Evolutionary conservation across 1,140 invertebrate genomes (phyloP), one percentile per base, ranked within the genome.

Genomic region (Ips nitidus): DNA sequence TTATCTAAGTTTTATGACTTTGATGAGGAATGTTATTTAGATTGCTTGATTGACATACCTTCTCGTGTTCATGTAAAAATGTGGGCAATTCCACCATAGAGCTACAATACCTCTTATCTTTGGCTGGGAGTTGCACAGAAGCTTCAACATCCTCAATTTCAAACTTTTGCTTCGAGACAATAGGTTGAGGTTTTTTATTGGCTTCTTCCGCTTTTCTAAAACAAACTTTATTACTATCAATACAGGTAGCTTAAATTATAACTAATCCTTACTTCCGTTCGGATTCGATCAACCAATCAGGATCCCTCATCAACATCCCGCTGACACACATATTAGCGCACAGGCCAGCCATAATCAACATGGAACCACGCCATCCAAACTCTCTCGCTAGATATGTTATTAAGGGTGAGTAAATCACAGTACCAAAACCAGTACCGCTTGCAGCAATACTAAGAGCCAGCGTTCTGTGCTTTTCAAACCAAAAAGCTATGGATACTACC

Each of bases 401-500:
- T 80, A 94, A 83, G 0, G 93, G 93, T 1, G 93, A 90, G 79
- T 94, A 94, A 2, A 95, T 81, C 77, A 95, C 94, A 0, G 93
- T 87, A 6, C 95, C 92, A 38, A 94, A 88, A 1, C 92, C 92
- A 4, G 92, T 94, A 39, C 94, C 94, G 75, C 93, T 94, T 1
- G 95, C 94, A 0, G 94, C 92, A 41, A 98, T 86, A 1, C 97
- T 94, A 8, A 94, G 94, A 2, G 97, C 97, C 50, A 98, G 83
- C 4, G 92, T 94, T 40, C 95, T 85, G 76, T 90, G 92, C 76
- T 94, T 93, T 73, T 98, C 96, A 79, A 98, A 98, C 87, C 97
- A 98, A 78, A 94, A 97, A 6, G 95, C 95, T 60, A 98, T 96
- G 47, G 89, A 90, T 1, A 98, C 95, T 1, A 95, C 93, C 0